Percentiles rank a stretch among this genome's conserved stretches.
These are phyloP conservation scores for Cebuella pygmaea DNA, from an alignment of 2,797 vertebrate genomes.

Conservation along the genomic window DNA sequence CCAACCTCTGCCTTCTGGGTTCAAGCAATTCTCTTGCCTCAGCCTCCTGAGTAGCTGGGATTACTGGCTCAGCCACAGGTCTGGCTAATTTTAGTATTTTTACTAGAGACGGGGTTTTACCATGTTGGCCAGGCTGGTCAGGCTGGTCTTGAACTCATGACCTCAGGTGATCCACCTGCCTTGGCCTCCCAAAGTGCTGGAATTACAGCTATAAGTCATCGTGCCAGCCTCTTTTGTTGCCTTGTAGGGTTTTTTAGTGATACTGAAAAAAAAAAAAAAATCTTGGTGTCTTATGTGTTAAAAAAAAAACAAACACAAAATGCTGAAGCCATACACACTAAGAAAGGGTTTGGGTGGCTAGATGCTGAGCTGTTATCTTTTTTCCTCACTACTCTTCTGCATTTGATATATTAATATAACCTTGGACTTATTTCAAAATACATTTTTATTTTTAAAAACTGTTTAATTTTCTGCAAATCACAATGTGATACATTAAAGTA, in stretches of 20 bases:
- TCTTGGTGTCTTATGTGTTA: not conserved
- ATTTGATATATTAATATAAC: not conserved
- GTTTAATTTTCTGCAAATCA: not conserved
- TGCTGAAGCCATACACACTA: not conserved
- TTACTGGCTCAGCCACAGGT: rapidly evolving
- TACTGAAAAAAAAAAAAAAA: not conserved
- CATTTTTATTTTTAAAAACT: not conserved
- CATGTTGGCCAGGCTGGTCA: not conserved
- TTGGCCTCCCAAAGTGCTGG: not conserved
- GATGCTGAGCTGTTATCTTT: not conserved
- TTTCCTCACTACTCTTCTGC: not conserved
- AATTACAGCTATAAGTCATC: not conserved
- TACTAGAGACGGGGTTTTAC: not conserved
- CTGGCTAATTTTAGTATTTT: not conserved
- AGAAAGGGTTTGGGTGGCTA: not conserved
- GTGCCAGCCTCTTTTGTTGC: not conserved
- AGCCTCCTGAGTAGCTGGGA: not conserved
- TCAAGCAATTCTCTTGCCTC: not conserved
- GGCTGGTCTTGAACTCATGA: not conserved
- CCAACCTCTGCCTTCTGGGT: not conserved
- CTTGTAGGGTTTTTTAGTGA: not conserved
- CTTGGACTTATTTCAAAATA: not conserved
- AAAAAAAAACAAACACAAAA: not conserved
- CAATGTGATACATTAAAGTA: not conserved
- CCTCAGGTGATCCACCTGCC: not conserved